Conservation (phyloP, 1,140 invertebrate species). For the Drosophila biarmipes region DNA sequence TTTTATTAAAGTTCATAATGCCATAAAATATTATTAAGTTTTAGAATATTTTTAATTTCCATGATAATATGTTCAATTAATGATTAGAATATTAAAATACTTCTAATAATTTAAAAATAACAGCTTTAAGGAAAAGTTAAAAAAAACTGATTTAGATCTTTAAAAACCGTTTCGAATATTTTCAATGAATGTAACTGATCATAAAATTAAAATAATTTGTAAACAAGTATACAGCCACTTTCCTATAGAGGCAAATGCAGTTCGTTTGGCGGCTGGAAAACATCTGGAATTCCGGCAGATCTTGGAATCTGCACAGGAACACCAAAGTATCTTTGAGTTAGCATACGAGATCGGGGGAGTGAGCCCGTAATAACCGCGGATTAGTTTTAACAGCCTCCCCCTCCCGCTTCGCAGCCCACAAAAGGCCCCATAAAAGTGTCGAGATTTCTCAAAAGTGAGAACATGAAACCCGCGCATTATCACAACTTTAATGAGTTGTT, state of each 20-base stretch:
- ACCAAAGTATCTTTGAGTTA: slow-evolving; percentile 14
- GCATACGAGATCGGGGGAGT: slow-evolving; percentile 5
- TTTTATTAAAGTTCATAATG: too few relatives aligned
- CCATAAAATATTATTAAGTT: too few relatives aligned
- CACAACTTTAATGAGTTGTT: slow-evolving; percentile 73
- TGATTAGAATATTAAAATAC: too few relatives aligned
- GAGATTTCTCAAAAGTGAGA: slow-evolving; percentile 51
- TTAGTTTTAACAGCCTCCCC: slow-evolving; percentile 5
- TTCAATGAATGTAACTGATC: too few relatives aligned
- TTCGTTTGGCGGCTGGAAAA: neutral
- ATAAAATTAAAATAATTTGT: too few relatives aligned
- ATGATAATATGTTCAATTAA: too few relatives aligned
- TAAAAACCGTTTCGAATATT: too few relatives aligned
- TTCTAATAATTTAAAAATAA: too few relatives aligned
- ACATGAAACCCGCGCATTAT: slow-evolving; percentile 66
- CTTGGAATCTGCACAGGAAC: neutral
- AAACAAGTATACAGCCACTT: too few relatives aligned
- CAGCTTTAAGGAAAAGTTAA: too few relatives aligned
- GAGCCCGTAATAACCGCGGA: neutral
- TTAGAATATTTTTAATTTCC: too few relatives aligned
- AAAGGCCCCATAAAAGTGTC: slow-evolving; percentile 58
- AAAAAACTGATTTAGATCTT: too few relatives aligned
- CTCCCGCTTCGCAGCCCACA: neutral
- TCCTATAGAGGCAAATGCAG: slow-evolving; percentile 1
- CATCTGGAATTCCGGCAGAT: slow-evolving; percentile 13